A percentile compares a stretch with the other conserved stretches of the same genome.
Conservation (phyloP, 2,113 vertebrate genomes). For the Festucalex cinctus region DNA sequence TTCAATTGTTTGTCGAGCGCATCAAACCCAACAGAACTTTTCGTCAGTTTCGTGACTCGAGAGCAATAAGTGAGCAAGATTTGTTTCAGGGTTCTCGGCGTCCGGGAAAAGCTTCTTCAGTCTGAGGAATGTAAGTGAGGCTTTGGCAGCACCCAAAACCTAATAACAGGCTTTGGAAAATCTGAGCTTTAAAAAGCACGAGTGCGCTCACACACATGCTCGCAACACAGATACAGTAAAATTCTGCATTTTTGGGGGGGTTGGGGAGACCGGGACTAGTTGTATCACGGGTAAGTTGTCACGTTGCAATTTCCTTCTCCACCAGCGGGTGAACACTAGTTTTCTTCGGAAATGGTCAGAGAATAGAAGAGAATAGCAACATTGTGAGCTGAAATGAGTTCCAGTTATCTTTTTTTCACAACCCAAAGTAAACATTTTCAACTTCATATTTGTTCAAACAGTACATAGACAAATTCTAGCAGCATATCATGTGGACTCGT, state of each 20-base stretch:
- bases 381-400: too few species aligned
- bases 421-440: too few species aligned
- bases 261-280: too few species aligned
- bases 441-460: too few species aligned
- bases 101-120: conserved; percentile 37
- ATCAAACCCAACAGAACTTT: background rate
- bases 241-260: background rate
- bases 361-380: too few species aligned
- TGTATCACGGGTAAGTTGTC: too few species aligned
- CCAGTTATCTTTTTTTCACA: too few species aligned
- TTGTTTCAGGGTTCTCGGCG: conserved; percentile 24
- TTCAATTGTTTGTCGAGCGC: background rate
- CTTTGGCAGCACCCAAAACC: conserved; percentile 63
- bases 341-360: too few species aligned
- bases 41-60: conserved; percentile 2
- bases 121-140: conserved; percentile 62
- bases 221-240: conserved; percentile 12
- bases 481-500: too few species aligned
- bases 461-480: too few species aligned
- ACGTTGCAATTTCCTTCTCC: too few species aligned
- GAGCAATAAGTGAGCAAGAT: conserved; percentile 16
- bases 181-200: conserved; percentile 81
- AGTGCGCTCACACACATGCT: conserved; percentile 28
- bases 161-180: conserved; percentile 77
- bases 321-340: too few species aligned